phyloP scores from a whole-genome alignment of 2,797 vertebrate species.

The Tokudaia tokunoshimensis region DNA sequence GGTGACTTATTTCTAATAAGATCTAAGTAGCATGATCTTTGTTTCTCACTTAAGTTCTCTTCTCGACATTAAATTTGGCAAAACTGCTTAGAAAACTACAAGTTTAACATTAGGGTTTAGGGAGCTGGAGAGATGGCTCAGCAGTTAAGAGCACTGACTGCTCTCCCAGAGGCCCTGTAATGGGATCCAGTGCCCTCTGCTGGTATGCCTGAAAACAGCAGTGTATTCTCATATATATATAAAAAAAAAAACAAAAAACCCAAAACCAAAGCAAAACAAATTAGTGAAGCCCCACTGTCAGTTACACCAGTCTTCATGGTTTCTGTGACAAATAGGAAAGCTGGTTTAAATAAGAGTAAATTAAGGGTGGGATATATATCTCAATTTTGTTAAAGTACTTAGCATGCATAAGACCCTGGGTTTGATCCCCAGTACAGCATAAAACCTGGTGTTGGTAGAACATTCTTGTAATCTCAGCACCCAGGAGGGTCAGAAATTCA shows the following conservation, averaged over 20 bases:
- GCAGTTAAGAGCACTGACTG: not conserved
- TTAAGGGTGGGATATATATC: not conserved
- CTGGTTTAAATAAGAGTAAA: constrained; percentile 5
- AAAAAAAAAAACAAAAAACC: not conserved
- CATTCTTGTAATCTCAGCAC: not conserved
- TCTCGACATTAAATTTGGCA: constrained; percentile 50
- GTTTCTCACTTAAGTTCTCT: not conserved
- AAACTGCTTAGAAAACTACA: not conserved
- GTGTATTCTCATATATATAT: not conserved
- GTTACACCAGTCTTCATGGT: not conserved
- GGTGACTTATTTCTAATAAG: not conserved
- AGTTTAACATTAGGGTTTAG: not conserved
- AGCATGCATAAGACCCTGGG: not conserved
- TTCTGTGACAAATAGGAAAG: not conserved
- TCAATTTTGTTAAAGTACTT: not conserved
- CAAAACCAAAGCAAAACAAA: not conserved
- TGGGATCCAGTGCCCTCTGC: not conserved
- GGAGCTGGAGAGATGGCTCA: not conserved
- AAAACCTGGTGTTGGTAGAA: not conserved
- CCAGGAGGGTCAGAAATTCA: not conserved
- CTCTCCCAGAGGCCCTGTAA: not conserved
- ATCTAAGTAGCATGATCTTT: not conserved
- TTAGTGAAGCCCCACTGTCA: not conserved
- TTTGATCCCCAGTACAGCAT: not conserved
- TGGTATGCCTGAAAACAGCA: not conserved